phyloP scores from a whole-genome alignment of 2,797 vertebrate species.

The Cossypha heuglini region DNA sequence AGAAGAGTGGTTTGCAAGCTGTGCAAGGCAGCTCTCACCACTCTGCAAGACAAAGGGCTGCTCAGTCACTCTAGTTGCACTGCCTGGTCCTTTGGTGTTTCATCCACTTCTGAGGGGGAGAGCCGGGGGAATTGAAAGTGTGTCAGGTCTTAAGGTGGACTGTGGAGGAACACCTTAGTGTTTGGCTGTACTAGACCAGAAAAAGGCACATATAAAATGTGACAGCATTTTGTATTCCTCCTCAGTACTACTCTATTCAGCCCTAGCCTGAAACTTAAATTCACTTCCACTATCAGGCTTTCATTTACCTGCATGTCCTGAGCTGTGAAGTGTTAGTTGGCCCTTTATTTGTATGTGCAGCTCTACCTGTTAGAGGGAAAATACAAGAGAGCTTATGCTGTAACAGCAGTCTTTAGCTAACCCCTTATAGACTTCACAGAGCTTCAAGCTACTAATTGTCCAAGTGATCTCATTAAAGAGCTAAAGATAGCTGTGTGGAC shows the following conservation, averaged over 20 bases:
- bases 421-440: not conserved
- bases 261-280: not conserved
- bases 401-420: not conserved
- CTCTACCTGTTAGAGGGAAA: not conserved
- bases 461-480: conserved; percentile 60
- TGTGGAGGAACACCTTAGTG: not conserved
- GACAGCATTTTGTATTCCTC: not conserved
- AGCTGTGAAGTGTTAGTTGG: not conserved
- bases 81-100: not conserved
- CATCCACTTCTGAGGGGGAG: not conserved
- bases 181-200: not conserved
- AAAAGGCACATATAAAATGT: not conserved
- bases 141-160: not conserved
- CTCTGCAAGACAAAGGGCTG: not conserved
- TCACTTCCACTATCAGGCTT: not conserved
- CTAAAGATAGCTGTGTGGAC: conserved; percentile 47
- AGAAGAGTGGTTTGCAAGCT: not conserved
- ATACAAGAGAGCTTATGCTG: not conserved
- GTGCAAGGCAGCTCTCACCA: fast-evolving
- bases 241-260: not conserved
- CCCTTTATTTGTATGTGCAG: not conserved
- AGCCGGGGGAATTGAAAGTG: fast-evolving
- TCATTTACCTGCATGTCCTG: not conserved
- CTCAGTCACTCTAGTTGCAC: not conserved
- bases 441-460: conserved; percentile 36